phyloP scores from a whole-genome alignment of 2,797 vertebrate species.

The Hypotaenidia okinawae region DNA sequence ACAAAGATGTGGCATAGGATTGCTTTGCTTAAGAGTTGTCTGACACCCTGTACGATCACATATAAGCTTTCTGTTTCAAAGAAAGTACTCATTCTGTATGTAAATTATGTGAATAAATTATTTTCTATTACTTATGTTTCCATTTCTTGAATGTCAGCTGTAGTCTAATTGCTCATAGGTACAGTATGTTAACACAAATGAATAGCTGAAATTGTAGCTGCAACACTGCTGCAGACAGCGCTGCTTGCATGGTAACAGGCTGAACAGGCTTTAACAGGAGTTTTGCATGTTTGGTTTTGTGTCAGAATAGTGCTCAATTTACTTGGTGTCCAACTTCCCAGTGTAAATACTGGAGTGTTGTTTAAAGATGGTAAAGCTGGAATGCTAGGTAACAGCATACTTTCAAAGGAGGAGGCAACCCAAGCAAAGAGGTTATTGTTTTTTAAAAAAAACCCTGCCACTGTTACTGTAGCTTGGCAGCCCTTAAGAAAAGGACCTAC shows the following conservation, averaged over 20 bases:
- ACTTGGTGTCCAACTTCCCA: rapidly evolving
- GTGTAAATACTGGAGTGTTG: neutral
- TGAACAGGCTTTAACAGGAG: rapidly evolving
- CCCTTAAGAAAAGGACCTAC: too few species aligned
- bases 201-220: neutral
- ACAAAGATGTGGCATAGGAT: neutral
- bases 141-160: neutral
- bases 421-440: neutral
- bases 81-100: constrained; percentile 69
- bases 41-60: constrained; percentile 4
- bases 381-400: neutral
- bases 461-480: too few species aligned
- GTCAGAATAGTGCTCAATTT: neutral
- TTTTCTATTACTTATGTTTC: constrained; percentile 67
- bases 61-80: constrained; percentile 73
- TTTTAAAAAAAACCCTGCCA: neutral
- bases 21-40: constrained; percentile 43
- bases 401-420: neutral
- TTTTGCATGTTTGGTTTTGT: neutral
- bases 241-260: too few species aligned
- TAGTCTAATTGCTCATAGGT: neutral
- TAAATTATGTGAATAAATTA: constrained; percentile 79
- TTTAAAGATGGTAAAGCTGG: neutral
- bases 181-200: neutral
- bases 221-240: rapidly evolving